Evolutionary conservation across 2,888 invertebrate genomes (phyloP), one percentile per base, ranked within the genome.

Genomic region (Pyrgus malvae): DNA sequence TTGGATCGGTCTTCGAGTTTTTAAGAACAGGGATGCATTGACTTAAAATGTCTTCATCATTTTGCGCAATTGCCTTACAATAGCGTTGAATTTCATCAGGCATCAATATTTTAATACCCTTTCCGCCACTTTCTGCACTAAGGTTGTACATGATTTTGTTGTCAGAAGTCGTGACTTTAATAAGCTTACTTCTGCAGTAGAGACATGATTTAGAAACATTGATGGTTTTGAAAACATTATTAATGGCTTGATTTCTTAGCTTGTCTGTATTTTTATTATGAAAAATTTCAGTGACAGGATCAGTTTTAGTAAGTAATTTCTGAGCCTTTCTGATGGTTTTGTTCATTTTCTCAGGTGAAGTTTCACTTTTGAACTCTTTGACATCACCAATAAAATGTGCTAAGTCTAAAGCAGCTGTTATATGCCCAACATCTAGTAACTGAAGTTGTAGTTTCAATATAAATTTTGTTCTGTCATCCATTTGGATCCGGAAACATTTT

Each of bases 351-450:
- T 88, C 77, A 1, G 92, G 86, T 49, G 84, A 83, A 54, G 80
- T 81, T 0, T 90, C 72, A 14, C 65, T 71, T 19, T 78, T 76
- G 0, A 76, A 69, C 40, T 78, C 76, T 55, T 80, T 78, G 2
- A 83, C 72, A 48, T 83, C 80, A 11, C 79, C 77, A 21, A 81
- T 65, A 59, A 78, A 75, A 25, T 74, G 65, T 48, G 94, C 93
- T 19, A 95, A 80, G 56, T 94, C 94, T 55, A 94, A 91, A 0
- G 97, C 93, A 63, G 95, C 93, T 17, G 93, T 93, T 0, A 95
- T 86, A 69, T 93, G 92, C 0, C 97, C 97, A 1, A 92, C 91
- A 66, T 96, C 93, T 2, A 98, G 80, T 3, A 97, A 87, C 56
- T 91, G 86, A 46, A 96, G 78, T 68, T 97, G 95, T 11, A 95